Evolutionary conservation across 2,888 invertebrate genomes (phyloP).

Genomic region (Chymomyza fuscimana): DNA sequence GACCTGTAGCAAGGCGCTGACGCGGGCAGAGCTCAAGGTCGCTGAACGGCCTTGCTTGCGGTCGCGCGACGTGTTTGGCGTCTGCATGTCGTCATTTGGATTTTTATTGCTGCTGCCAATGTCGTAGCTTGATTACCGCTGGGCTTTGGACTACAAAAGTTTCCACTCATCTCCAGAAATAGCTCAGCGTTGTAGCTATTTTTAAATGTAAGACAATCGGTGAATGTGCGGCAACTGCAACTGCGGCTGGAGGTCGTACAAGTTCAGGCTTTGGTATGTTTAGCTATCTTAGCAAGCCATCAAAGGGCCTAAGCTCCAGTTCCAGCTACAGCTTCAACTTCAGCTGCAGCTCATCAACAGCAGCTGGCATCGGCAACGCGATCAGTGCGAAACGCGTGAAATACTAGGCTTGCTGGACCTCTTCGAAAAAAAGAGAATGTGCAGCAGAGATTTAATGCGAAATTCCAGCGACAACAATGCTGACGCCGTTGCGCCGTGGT

Average conservation of each 20-base stretch:
- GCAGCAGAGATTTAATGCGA: constrained; percentile 65
- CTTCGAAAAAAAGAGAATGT: constrained; percentile 62
- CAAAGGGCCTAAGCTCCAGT: constrained; percentile 47
- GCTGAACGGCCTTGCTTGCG: constrained; percentile 76
- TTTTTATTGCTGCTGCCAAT: constrained; percentile 47
- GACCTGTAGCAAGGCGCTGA: constrained; percentile 20
- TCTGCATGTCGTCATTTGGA: constrained; percentile 73
- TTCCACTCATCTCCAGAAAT: constrained; percentile 66
- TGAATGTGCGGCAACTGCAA: constrained; percentile 9
- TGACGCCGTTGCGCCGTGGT: constrained; percentile 16
- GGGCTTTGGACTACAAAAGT: constrained; percentile 31
- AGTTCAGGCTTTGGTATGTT: constrained; percentile 61
- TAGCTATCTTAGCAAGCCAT: constrained; percentile 60
- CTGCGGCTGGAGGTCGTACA: constrained; percentile 27
- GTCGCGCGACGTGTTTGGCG: constrained; percentile 62
- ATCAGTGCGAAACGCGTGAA: constrained; percentile 60
- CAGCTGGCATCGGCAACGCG: constrained; percentile 29
- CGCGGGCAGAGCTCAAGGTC: constrained; percentile 62
- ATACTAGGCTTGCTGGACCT: constrained; percentile 59
- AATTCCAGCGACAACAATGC: constrained; percentile 40
- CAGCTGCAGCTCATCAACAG: constrained; percentile 7
- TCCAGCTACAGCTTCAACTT: constrained; percentile 19
- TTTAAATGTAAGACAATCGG: constrained; percentile 62
- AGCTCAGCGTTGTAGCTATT: constrained; percentile 43
- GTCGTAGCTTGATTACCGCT: neutral